phyloP scores from a whole-genome alignment of 2,888 invertebrate genomes.

The Portevinia maculata region DNA sequence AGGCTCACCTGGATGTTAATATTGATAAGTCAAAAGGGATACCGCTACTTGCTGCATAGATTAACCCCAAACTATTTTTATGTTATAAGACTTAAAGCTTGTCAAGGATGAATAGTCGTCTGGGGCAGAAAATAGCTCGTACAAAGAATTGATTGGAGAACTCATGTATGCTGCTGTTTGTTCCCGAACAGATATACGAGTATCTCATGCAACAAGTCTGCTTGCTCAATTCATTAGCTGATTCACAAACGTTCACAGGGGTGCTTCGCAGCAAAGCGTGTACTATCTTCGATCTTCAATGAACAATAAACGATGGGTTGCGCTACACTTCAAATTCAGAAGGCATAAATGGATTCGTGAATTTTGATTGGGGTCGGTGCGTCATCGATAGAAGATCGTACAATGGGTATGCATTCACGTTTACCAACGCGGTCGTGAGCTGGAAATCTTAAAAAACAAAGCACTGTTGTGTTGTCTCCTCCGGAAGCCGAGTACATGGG shows the following conservation, averaged over 20 bases:
- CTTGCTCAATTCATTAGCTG: not conserved
- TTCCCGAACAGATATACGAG: constrained; percentile 22
- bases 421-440: no score
- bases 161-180: constrained; percentile 23
- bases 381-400: no score
- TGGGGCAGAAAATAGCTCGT: constrained; percentile 8
- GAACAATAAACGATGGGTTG: constrained; percentile 3
- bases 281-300: no score
- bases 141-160: constrained; percentile 14
- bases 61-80: no score
- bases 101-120: constrained; percentile 8
- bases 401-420: no score
- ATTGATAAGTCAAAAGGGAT: constrained; percentile 16
- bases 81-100: no score
- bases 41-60: constrained; percentile 21
- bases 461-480: not conserved
- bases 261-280: no score
- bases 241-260: no score
- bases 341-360: constrained; percentile 9
- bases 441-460: no score
- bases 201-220: constrained; percentile 5
- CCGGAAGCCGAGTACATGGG: constrained; percentile 4
- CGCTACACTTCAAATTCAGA: constrained; percentile 6
- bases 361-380: constrained; percentile 1
- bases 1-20: no score